Base-by-base conservation (phyloP, 53 echinoderm and acorn worm species). In the Astropecten irregularis region DNA sequence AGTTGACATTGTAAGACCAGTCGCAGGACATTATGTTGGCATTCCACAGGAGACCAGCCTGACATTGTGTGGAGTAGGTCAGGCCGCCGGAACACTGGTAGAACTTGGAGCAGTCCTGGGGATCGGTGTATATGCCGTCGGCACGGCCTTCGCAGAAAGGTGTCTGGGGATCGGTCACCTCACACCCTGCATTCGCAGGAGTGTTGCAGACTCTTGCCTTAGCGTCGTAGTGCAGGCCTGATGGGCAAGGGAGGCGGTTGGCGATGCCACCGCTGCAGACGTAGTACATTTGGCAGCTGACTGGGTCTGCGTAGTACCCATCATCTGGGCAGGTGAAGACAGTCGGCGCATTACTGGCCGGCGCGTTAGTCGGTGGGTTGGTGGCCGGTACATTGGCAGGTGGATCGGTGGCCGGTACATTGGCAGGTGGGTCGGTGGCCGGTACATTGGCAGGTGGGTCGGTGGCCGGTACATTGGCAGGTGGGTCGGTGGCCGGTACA, bases 261-360 rank as follows among this genome's bases (percentile, higher is more conserved):
- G 51, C 14, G n/a, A 39, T 29, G 27, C 83, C 83, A 4, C 55
- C 23, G 52, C 38, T 39, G 29, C 83, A 83, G 4, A 68, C 48
- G 55, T 83, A 83, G 68, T 83, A 83, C 68, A 53, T 68, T 11
- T 37, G 15, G 35, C 83, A 83, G 1, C 20, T 29, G 20, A 8
- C 49, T 22, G 83, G 83, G 27, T 83, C 83, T 13, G 68, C 53
- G 68, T 68, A 54, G 10, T 52, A 52, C 3, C 83, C 83, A 33
- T 83, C 23, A 23, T 49, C 48, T 18, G 26, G 47, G 22, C 82
- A 82, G 8, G 40, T 28, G 28, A 77, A 77, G n/a, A 10, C 2
- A 59, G 48, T 9, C 30, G 61, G 42, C 42, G 44, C 44, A 20
- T 47, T 28, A 26, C 25, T 19, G 4, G 68, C 14, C 5, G 23